These are phyloP conservation scores for Atractosteus spatula DNA, from an alignment of 2,113 vertebrate species.

Conservation along the genomic window DNA sequence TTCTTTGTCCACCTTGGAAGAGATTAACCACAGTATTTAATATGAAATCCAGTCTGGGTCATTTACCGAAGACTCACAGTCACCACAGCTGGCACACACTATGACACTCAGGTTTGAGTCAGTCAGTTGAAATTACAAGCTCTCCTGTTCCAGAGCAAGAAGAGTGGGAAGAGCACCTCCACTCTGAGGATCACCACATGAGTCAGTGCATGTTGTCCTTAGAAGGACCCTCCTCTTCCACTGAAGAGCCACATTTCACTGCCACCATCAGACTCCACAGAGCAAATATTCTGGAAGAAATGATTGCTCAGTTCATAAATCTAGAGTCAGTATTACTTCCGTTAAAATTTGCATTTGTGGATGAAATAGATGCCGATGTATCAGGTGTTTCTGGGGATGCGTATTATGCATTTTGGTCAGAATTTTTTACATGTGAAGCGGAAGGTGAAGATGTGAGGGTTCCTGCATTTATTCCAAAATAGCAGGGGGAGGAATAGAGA, in stretches of 20 bases:
- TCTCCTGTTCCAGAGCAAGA: too few relatives aligned
- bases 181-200: background rate
- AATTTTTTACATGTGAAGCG: conserved; percentile 26
- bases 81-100: background rate
- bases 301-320: conserved; percentile 31
- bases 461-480: conserved; percentile 29
- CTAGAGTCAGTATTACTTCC: conserved; percentile 10
- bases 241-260: background rate
- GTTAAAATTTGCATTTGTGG: conserved; percentile 24
- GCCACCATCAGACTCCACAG: conserved; percentile 32
- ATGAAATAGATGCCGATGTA: conserved; percentile 28
- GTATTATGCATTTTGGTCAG: conserved; percentile 28
- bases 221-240: background rate
- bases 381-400: conserved; percentile 29
- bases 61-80: background rate
- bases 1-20: background rate
- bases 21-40: too few relatives aligned
- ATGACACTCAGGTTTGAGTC: background rate
- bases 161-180: conserved; percentile 6
- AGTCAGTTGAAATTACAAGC: too few relatives aligned
- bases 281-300: conserved; percentile 28
- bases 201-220: background rate
- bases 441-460: conserved; percentile 33
- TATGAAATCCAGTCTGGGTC: too few relatives aligned
- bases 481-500: conserved; percentile 40